Evolutionary conservation across 2,113 vertebrate species (phyloP), one percentile per base, ranked within the genome.

Genomic region (Euleptes europaea): DNA sequence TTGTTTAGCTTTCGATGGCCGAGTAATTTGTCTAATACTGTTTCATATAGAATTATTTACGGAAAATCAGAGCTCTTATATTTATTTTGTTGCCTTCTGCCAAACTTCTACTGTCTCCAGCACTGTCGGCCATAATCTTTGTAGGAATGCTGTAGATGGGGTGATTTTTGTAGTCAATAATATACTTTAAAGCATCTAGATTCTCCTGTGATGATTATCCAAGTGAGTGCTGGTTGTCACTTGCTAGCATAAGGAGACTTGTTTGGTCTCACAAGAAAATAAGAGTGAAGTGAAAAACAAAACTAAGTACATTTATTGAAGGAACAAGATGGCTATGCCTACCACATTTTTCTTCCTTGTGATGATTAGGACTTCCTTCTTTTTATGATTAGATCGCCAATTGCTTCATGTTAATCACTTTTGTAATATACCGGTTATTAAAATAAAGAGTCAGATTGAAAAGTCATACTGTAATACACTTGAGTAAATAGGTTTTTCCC

Each of bases 181-280:
- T 2, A 6, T 11, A 78, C 91, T 86, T 94, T 87, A 84, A 93
- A 94, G 84, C 83, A 86, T 44, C 86, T 28, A 15, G 73, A 81
- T 94, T 90, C 88, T 90, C 31, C 19, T 87, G 2, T 92, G 66
- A 80, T 79, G 82, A 78, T 93, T 94, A 90, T 94, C 96, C 73
- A 90, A 87, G 87, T 69, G 91, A 92, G 79, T 88, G 91, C 81
- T 90, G 60, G 7, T 83, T 83, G 83, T 93, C 63, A 90, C 77
- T 93, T 89, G 86, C 49, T 92, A 93, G 72, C 84, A 86, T 74
- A 79, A 42, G 5, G 66, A 90, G 72, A 88, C 85, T 85, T 92
- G 86, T 93, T 83, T 84, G 31, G 91, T 80, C 82, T 92, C 88
- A 91, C 84, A 91, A 86, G 77, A 84, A 80, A 87, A 87, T 75